Evolutionary conservation across 2,888 invertebrate species (phyloP).

Genomic region (Phaonia tiefii): DNA sequence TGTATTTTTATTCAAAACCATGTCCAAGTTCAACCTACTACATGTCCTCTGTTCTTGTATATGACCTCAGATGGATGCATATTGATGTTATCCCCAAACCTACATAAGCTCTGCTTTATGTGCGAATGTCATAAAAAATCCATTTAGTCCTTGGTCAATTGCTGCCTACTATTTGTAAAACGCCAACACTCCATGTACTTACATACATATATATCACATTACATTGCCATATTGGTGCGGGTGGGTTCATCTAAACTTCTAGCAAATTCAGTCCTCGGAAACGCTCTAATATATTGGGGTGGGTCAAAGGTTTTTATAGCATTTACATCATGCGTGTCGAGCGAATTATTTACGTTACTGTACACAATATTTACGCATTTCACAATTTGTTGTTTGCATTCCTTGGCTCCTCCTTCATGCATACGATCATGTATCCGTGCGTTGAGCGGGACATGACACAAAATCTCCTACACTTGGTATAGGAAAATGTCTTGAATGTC

Average conservation of each 20-base stretch:
- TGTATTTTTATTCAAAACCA: too few relatives aligned
- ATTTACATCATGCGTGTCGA: too few relatives aligned
- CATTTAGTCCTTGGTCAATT: background rate
- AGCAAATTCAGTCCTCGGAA: too few relatives aligned
- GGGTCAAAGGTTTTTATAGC: too few relatives aligned
- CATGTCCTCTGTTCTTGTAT: too few relatives aligned
- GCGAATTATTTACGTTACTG: background rate
- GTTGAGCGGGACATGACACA: background rate
- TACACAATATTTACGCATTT: background rate
- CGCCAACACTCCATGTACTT: too few relatives aligned
- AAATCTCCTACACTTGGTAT: background rate
- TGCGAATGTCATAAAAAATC: background rate
- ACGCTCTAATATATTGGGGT: too few relatives aligned
- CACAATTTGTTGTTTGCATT: background rate
- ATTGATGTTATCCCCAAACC: background rate
- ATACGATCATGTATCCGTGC: background rate
- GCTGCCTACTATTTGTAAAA: too few relatives aligned
- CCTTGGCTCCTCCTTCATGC: background rate
- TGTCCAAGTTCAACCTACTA: too few relatives aligned
- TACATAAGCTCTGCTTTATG: background rate
- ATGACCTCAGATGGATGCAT: background rate
- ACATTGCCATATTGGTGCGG: background rate
- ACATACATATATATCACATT: too few relatives aligned
- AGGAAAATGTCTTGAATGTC: constrained; percentile 9
- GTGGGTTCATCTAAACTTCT: background rate